Base-by-base conservation (phyloP, 2,888 invertebrate genomes). In the Mystacides longicornis region DNA sequence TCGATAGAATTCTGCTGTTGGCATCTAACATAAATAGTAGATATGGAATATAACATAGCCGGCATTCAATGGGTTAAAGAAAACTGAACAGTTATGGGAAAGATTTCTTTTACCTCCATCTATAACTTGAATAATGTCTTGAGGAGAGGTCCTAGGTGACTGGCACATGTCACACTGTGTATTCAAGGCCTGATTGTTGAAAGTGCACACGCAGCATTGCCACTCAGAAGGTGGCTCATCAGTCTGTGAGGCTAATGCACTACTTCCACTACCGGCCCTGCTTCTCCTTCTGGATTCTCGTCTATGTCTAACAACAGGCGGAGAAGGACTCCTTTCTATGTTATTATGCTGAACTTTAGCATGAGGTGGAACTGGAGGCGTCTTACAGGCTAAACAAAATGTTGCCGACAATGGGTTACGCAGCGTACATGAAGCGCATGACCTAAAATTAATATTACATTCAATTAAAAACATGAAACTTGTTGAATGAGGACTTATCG, bases 191-290 rank as follows among this genome's bases (percentile, higher is more conserved):
- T 79, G 78, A 69, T 92, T 92, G 71, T 86, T 85, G 67, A 81
- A 92, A 14, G 92, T 92, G 68, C 92, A 92, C 50, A 88, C 81
- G 42, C 83, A 78, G 65, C 91, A 92, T 59, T 87, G 82, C 90
- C 90, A 90, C 56, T 57, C 56, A 7, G 23, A 9, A 3, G 53
- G 53, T 3, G 20, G 20, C 4, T 16, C 11, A 11, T 21, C 23
- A 1, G 23, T 19, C 5, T 22, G 23, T 2, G 20, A 18, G 3
- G 23, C 23, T 11, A 42, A 4, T 4, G 42, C 21, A 23, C 52
- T 45, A 14, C 31, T 45, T 11, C 45, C 20, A 19, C 20, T 21
- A 4, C 20, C 19, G 14, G 45, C 45, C 45, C 45, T 7, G 20
- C 45, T 19, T 5, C 23, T n/a, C 37, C 48, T 47, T n/a, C 53